Base-by-base conservation (phyloP, 2,888 invertebrate species). In the Cryptocephalus primarius region DNA sequence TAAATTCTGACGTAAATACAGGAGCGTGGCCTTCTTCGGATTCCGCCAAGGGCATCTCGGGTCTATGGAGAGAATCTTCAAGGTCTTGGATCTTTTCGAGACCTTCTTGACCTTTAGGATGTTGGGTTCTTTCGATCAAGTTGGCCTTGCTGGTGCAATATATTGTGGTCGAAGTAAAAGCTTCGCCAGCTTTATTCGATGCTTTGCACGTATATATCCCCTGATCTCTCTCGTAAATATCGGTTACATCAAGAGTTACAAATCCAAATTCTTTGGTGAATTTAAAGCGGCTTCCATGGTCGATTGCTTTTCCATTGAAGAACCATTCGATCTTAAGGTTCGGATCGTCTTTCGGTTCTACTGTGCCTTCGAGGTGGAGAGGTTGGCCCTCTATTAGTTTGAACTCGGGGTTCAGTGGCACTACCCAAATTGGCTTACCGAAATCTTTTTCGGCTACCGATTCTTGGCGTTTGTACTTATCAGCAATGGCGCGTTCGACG, bases 231-330 rank as follows among this genome's bases (percentile, higher is more conserved):
- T 90, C 90, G 64, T 93, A 91, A 1, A 89, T 88, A 65, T 94
- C 93, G 14, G 83, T 86, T 43, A 97, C 75, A 68, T 96, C 95
- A 57, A 99, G 75, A 4, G 92, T 91, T 6, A 95, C 95, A 66
- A 92, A 96, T 44, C 97, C 97, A 67, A 96, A 96, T 64, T 99
- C 97, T 64, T 85, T 88, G 1, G 88, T 90, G 65, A 92, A 83
- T 68, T 92, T 92, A 68, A 92, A 94, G 54, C 94, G 78, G 2
- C 92, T 85, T 49, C 87, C 91, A 65, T 90, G 87, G 56, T 87
- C 87, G 42, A 93, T 70, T 33, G 84, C 77, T 71, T 91, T 90
- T 42, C 92, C 91, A 65, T 93, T 93, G 65, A 93, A 89, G 69
- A 87, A 92, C 93, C 93, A 94, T 72, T 93, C 92, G 54, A 93